Evolutionary conservation across 1,140 invertebrate genomes (phyloP), one percentile per base, ranked within the genome.

Genomic region (Littorina saxatilis): DNA sequence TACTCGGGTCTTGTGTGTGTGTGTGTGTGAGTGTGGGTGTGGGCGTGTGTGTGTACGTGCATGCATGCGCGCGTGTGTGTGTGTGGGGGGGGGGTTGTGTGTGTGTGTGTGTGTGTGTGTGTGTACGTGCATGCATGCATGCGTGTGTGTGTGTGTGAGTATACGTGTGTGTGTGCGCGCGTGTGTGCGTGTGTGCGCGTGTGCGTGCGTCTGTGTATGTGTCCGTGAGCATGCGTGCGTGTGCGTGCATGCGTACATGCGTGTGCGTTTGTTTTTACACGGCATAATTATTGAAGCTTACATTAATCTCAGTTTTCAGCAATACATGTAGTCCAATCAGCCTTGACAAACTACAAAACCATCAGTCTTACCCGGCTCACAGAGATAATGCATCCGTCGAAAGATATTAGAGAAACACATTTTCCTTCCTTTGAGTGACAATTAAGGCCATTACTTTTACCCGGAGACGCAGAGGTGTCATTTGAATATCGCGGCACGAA

Each of bases 131-230:
- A 32, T 50, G 43, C 15, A n/a, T 35, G 50, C 1, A 27, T 50
- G 72, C 52, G 50, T 74, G 72, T 74, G 72, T 47, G 50, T 55
- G 72, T 74, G 40, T 74, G 39, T 74, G 72, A 29, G 72, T 47
- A n/a, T 50, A 32, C 29, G 72, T 50, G 72, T 74, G 40, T 52
- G 72, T 52, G 40, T 17, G 72, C 29, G 15, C 11, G 40, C 13
- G 72, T 52, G 23, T 47, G 40, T 74, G 43, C 29, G 40, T 50
- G 72, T 55, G 43, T 55, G 40, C 1, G 27, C 52, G 50, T 32
- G 72, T 50, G 72, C 29, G 72, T 55, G 40, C 20, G 43, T 15
- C 40, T 32, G 72, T 32, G 43, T 74, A n/a, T 55, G n/a, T 50
- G 50, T 47, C 23, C 29, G 50, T 74, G n/a, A 17, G 72, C 32